Percentiles rank a stretch among this genome's conserved stretches.
Conservation (phyloP, 92 coral and sea anemone species). For the Palythoa grandis region DNA sequence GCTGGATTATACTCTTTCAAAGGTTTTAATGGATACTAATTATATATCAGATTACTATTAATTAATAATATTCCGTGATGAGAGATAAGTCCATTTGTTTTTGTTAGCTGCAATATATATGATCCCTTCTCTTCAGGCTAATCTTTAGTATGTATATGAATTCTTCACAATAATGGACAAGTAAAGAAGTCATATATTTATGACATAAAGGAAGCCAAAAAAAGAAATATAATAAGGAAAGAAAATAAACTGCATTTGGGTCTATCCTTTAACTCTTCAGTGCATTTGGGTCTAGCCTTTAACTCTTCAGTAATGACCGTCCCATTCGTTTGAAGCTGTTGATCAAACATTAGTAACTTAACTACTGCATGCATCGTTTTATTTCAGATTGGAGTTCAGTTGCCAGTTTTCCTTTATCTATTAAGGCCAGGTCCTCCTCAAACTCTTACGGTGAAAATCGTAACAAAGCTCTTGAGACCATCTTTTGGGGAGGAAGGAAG, state of each 20-base stretch:
- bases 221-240: background rate
- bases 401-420: slow-evolving; percentile 29
- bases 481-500: slow-evolving; percentile 52
- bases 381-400: slow-evolving; percentile 23
- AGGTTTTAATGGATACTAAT: background rate
- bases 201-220: background rate
- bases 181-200: background rate
- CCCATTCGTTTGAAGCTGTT: background rate
- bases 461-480: slow-evolving; percentile 45
- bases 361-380: background rate
- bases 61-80: background rate
- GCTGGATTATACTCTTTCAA: too few species aligned
- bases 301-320: background rate
- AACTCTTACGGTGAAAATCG: slow-evolving; percentile 17
- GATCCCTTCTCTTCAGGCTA: background rate
- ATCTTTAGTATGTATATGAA: slow-evolving; percentile 2
- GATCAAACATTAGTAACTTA: background rate
- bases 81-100: slow-evolving; percentile 2
- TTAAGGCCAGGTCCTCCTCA: slow-evolving; percentile 15
- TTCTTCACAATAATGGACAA: background rate
- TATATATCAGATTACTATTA: background rate
- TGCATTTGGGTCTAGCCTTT: background rate
- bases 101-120: background rate
- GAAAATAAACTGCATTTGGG: background rate
- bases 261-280: background rate